Evolutionary conservation across 2,888 invertebrate genomes (phyloP).

Genomic region (Steinernema carpocapsae): DNA sequence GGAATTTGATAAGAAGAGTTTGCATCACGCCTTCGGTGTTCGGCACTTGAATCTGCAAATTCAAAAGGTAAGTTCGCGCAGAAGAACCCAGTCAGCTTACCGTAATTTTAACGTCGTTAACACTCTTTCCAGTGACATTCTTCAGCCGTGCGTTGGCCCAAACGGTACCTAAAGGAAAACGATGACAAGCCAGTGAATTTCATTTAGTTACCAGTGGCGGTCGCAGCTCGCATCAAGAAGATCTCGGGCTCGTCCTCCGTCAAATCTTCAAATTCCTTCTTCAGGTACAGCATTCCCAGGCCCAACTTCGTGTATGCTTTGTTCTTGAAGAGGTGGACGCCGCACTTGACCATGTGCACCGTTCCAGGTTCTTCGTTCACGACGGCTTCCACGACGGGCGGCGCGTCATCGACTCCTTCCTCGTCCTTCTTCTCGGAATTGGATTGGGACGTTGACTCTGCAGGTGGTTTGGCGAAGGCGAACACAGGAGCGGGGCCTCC

Average conservation of each 20-base stretch:
- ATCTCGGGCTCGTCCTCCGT: not conserved
- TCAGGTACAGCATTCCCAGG: not conserved
- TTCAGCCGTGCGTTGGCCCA: constrained; percentile 17
- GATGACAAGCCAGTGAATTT: no score
- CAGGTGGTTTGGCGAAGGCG: not conserved
- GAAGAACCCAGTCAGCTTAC: not conserved
- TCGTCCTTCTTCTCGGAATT: not conserved
- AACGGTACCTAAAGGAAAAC: not conserved
- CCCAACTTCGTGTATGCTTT: constrained; percentile 10
- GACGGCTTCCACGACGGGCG: not conserved
- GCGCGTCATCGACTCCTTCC: not conserved
- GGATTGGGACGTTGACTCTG: not conserved
- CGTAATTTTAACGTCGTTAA: not conserved
- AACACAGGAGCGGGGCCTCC: no score
- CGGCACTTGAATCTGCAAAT: not conserved
- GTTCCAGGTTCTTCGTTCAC: constrained; percentile 12
- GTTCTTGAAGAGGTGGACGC: constrained; percentile 5
- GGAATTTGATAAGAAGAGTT: constrained; percentile 1
- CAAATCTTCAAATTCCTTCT: not conserved
- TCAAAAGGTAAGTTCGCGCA: not conserved
- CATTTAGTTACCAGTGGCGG: not conserved
- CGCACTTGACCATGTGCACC: not conserved
- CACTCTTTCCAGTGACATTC: not conserved
- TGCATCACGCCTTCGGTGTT: constrained; percentile 5
- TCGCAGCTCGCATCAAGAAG: constrained; percentile 6